These are phyloP conservation scores for Zhuqinia jingwanae DNA, from an alignment of 2,888 invertebrate genomes.

Conservation along the genomic window DNA sequence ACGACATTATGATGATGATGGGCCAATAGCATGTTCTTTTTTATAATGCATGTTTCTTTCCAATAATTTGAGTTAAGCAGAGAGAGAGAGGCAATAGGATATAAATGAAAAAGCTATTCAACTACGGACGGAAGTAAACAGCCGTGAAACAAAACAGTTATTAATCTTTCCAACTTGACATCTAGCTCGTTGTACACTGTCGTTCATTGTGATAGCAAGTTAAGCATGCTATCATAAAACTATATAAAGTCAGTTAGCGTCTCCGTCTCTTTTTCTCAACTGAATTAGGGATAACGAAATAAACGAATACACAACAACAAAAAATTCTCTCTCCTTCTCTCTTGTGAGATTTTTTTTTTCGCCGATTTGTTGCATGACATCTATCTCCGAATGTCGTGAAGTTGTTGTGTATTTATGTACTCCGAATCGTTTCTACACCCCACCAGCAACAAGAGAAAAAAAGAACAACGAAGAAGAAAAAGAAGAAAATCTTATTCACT, in stretches of 20 bases:
- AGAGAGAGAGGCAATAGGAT: slow-evolving; percentile 38
- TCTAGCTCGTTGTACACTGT: slow-evolving; percentile 72
- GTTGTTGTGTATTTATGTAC: slow-evolving; percentile 44
- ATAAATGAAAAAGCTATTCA: slow-evolving; percentile 62
- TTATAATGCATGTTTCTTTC: slow-evolving; percentile 22
- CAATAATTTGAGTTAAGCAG: slow-evolving; percentile 42
- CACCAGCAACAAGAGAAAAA: slow-evolving; percentile 22
- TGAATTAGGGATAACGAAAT: not conserved
- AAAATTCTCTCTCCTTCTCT: not conserved
- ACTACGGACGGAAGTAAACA: slow-evolving; percentile 69
- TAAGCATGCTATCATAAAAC: slow-evolving; percentile 60
- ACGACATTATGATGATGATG: slow-evolving; percentile 52
- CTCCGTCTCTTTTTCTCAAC: slow-evolving; percentile 22
- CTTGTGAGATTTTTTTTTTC: slow-evolving; percentile 59
- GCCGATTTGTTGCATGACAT: slow-evolving; percentile 62
- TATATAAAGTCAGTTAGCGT: slow-evolving; percentile 64
- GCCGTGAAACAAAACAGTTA: slow-evolving; percentile 78
- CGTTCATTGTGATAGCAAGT: slow-evolving; percentile 70
- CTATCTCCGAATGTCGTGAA: slow-evolving; percentile 53
- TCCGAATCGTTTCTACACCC: not conserved
- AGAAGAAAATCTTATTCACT: slow-evolving; percentile 27
- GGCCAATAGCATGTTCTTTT: slow-evolving; percentile 45
- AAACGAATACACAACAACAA: slow-evolving; percentile 8
- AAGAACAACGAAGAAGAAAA: slow-evolving; percentile 27
- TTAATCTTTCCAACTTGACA: slow-evolving; percentile 78